phyloP scores from a whole-genome alignment of 2,797 vertebrate genomes.

The Triplophysa bombifrons region DNA sequence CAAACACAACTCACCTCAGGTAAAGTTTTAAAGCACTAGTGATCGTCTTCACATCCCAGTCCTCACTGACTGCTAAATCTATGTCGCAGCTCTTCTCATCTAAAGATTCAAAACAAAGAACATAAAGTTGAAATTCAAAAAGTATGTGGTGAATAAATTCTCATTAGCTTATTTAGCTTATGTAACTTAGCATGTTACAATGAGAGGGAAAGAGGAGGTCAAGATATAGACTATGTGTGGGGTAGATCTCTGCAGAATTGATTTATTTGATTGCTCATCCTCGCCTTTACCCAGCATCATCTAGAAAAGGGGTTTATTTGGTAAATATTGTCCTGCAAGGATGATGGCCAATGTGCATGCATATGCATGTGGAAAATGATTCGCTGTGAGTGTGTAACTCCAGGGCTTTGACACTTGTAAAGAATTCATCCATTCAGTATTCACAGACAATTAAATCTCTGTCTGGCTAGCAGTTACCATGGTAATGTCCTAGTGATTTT shows the following conservation, averaged over 20 bases:
- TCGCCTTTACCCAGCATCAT: not conserved
- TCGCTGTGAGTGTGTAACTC: slow-evolving; percentile 1
- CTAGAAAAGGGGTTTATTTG: not conserved
- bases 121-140: not conserved
- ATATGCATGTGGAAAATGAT: not conserved
- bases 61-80: slow-evolving; percentile 84
- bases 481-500: slow-evolving; percentile 11
- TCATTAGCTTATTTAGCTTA: not conserved
- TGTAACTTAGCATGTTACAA: too few species aligned
- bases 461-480: slow-evolving; percentile 30
- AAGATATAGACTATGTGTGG: not conserved
- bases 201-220: not conserved
- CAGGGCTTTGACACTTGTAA: not conserved
- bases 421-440: not conserved
- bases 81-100: slow-evolving; percentile 89
- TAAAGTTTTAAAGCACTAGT: slow-evolving; percentile 95
- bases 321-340: not conserved
- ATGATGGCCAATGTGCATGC: not conserved
- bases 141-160: not conserved
- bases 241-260: not conserved
- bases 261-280: not conserved
- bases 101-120: slow-evolving; percentile 58
- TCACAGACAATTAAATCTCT: not conserved
- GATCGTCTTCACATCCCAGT: slow-evolving; percentile 97
- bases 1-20: slow-evolving; percentile 78